A percentile compares a stretch with the other conserved stretches of the same genome.
These are phyloP conservation scores for Halocaridina rubra DNA, from an alignment of 2,888 invertebrate species.

Conservation along the genomic window DNA sequence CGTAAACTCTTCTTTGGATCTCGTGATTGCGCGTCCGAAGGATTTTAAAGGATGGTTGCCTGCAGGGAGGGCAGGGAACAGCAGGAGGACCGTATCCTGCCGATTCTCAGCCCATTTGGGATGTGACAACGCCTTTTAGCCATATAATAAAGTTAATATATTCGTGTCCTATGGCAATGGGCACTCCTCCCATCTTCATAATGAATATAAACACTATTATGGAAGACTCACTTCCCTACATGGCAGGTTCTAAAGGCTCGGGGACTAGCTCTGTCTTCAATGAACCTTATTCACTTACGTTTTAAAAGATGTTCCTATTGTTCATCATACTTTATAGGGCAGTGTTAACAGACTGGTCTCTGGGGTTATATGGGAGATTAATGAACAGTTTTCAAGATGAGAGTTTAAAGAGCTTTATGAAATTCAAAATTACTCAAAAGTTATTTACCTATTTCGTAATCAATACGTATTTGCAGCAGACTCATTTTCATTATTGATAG, in stretches of 20 bases:
- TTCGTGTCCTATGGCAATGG: constrained; percentile 46
- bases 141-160: constrained; percentile 54
- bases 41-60: background rate
- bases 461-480: too few relatives aligned
- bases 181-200: constrained; percentile 52
- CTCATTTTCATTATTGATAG: too few relatives aligned
- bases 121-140: constrained; percentile 41
- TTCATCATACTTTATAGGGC: too few relatives aligned
- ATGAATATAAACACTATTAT: constrained; percentile 57
- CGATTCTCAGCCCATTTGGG: constrained; percentile 5
- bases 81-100: background rate
- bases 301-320: too few relatives aligned
- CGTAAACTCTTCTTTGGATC: background rate
- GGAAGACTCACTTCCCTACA: constrained; percentile 43
- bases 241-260: constrained; percentile 35
- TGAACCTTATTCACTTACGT: too few relatives aligned
- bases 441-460: too few relatives aligned
- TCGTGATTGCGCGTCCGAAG: background rate
- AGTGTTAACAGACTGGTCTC: too few relatives aligned
- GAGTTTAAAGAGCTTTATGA: too few relatives aligned
- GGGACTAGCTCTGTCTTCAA: constrained; percentile 33
- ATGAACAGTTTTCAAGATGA: too few relatives aligned
- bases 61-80: background rate
- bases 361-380: too few relatives aligned
- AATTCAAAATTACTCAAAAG: too few relatives aligned